Percentiles rank a stretch among this genome's conserved stretches.
Conservation (phyloP, 2,888 invertebrate species). For the Eugnorisma glareosa region DNA sequence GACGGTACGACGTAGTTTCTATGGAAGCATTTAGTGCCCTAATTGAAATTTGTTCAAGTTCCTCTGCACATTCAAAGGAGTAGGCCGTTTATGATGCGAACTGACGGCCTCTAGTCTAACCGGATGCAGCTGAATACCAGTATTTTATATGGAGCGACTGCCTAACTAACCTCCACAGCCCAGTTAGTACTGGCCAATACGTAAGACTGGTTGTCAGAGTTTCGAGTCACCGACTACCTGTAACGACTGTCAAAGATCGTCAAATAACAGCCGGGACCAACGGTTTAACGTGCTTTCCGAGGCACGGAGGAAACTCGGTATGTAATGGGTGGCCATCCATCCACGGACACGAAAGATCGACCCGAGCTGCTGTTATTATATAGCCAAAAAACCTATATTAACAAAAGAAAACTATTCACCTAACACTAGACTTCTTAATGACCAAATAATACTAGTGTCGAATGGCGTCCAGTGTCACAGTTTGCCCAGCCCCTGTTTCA, state of each 20-base stretch:
- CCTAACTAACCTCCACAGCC: not conserved
- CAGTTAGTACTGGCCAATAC: not conserved
- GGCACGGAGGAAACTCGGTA: too few species aligned
- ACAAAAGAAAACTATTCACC: not conserved
- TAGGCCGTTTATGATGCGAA: not conserved
- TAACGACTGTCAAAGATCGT: too few species aligned
- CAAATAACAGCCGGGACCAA: too few species aligned
- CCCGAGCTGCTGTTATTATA: not conserved
- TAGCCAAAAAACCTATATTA: not conserved
- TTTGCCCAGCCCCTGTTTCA: not conserved
- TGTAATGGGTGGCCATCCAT: too few species aligned
- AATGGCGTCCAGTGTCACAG: constrained; percentile 22
- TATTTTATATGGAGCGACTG: not conserved
- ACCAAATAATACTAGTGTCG: not conserved
- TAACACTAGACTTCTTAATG: not conserved
- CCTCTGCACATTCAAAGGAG: constrained; percentile 6
- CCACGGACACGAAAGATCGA: too few species aligned
- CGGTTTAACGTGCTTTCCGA: too few species aligned
- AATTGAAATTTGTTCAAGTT: constrained; percentile 43
- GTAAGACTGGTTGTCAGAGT: too few species aligned
- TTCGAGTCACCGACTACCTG: too few species aligned
- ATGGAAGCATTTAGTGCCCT: constrained; percentile 18
- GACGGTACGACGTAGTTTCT: not conserved
- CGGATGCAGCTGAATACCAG: not conserved
- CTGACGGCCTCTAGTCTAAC: not conserved